Percentiles rank a stretch among this genome's conserved stretches.
Evolutionary conservation across 2,888 invertebrate genomes (phyloP).

Genomic region (Proisotoma minuta): DNA sequence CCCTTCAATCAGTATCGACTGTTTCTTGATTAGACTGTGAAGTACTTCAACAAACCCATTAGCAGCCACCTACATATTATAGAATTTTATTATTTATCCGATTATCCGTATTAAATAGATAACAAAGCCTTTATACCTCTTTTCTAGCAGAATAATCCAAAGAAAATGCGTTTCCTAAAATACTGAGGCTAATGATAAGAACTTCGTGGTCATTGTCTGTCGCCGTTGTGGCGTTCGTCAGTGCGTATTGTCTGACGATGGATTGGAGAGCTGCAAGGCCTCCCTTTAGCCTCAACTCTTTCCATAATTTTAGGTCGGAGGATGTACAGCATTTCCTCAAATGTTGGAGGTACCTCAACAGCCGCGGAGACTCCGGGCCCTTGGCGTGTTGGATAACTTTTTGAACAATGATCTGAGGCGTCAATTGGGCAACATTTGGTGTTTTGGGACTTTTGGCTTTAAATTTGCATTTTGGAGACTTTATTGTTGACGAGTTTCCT

Average conservation of each 20-base stretch:
- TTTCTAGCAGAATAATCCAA: constrained; percentile 28
- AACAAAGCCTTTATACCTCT: constrained; percentile 18
- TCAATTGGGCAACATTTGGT: too few relatives aligned
- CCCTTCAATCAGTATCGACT: too few relatives aligned
- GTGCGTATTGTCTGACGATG: constrained; percentile 7
- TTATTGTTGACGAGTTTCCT: too few relatives aligned
- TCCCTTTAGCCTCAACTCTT: constrained; percentile 25
- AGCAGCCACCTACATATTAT: constrained; percentile 21
- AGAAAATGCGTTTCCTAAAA: constrained; percentile 33
- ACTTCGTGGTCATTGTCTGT: constrained; percentile 12
- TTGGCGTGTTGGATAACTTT: constrained; percentile 30
- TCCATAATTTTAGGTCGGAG: constrained; percentile 17
- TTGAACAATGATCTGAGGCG: neutral
- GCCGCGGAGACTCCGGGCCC: constrained; percentile 13
- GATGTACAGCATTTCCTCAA: constrained; percentile 13
- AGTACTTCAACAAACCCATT: constrained; percentile 25
- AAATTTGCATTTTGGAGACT: too few relatives aligned
- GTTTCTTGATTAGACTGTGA: constrained; percentile 22
- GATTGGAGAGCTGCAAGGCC: constrained; percentile 23
- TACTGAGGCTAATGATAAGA: constrained; percentile 16
- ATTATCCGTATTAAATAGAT: neutral
- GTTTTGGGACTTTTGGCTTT: too few relatives aligned
- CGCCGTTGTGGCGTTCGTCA: neutral
- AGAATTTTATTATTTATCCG: constrained; percentile 1
- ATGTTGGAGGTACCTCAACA: constrained; percentile 26